Conservation (phyloP, 2,888 invertebrate genomes). For the Coelogynopora nodosa region DNA sequence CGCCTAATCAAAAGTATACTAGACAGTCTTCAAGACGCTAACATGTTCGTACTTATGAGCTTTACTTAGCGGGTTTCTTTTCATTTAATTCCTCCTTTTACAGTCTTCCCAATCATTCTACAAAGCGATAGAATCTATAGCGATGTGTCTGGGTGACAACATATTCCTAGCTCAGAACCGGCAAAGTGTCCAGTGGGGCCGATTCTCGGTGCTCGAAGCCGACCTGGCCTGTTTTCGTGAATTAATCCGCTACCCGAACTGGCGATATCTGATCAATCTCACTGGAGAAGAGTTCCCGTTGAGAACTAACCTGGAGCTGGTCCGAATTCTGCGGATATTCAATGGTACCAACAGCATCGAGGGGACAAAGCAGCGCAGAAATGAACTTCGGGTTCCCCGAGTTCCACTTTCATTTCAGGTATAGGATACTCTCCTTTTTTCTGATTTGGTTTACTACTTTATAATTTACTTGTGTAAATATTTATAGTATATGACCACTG, state of each 20-base stretch:
- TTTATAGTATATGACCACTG: too few relatives aligned
- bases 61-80: too few relatives aligned
- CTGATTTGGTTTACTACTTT: too few relatives aligned
- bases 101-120: background rate
- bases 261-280: background rate
- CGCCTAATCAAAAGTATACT: too few relatives aligned
- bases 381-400: background rate
- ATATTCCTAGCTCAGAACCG: background rate
- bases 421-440: too few relatives aligned
- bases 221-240: background rate
- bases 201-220: background rate
- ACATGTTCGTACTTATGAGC: too few relatives aligned
- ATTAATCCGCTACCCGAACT: background rate
- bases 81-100: too few relatives aligned
- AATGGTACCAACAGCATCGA: background rate
- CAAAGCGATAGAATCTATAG: background rate
- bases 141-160: background rate
- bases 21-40: too few relatives aligned
- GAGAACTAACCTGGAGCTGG: background rate
- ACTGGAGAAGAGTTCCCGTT: background rate
- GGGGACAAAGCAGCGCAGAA: background rate
- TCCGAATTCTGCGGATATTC: background rate
- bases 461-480: too few relatives aligned
- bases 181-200: background rate
- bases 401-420: background rate